Percentiles rank a stretch among this genome's conserved stretches.
Evolutionary conservation across 2,113 vertebrate genomes (phyloP).

Genomic region (Candoia aspera): DNA sequence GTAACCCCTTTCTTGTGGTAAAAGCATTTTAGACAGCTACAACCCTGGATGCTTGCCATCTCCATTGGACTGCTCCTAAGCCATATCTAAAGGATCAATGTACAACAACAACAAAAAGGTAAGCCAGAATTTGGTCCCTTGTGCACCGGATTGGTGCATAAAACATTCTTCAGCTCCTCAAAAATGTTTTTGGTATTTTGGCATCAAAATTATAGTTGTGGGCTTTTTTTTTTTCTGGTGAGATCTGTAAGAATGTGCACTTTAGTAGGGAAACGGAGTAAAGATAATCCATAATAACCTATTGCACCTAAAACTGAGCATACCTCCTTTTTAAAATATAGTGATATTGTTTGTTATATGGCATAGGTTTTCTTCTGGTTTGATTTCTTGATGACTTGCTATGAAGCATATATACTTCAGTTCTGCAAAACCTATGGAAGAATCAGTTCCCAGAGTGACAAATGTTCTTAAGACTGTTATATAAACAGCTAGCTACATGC

Average conservation of each 20-base stretch:
- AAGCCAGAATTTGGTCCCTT: not conserved
- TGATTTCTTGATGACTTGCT: not conserved
- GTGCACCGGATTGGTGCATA: not conserved
- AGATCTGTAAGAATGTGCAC: not conserved
- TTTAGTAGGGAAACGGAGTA: not conserved
- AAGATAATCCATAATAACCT: not conserved
- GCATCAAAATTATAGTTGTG: not conserved
- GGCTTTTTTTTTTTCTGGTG: not conserved
- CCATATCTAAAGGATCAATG: not conserved
- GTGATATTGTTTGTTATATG: not conserved
- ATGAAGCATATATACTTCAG: not conserved
- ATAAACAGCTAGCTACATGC: not conserved
- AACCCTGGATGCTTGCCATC: not conserved
- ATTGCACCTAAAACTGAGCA: not conserved
- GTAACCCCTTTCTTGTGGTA: not conserved
- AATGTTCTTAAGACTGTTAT: not conserved
- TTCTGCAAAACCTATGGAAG: not conserved
- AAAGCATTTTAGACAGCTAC: not conserved
- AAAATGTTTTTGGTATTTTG: not conserved
- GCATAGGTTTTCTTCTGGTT: not conserved
- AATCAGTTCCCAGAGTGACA: not conserved
- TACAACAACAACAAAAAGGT: not conserved
- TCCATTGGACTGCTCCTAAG: not conserved
- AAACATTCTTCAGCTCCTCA: not conserved
- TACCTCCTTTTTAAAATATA: not conserved